phyloP scores from a whole-genome alignment of 92 coral and sea anemone genomes.

The Porites evermanni region DNA sequence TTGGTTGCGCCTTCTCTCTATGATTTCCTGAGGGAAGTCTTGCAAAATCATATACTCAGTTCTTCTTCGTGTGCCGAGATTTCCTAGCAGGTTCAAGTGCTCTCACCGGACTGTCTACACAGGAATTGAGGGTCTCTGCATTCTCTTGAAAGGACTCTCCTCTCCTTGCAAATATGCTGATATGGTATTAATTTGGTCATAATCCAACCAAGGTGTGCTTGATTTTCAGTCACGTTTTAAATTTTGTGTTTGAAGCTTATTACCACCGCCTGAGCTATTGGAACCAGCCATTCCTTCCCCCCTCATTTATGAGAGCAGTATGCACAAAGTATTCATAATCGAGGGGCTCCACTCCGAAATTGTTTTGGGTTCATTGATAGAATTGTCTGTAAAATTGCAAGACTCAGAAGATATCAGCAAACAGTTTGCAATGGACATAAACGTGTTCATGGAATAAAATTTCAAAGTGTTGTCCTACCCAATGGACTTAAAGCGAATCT shows the following conservation, averaged over 20 bases:
- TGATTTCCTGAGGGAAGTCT: too few species aligned
- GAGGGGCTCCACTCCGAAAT: constrained; percentile 6
- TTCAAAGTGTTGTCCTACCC: constrained; percentile 22
- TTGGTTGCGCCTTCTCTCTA: too few species aligned
- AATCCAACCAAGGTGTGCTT: constrained; percentile 57
- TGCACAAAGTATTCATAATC: neutral
- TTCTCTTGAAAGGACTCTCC: constrained; percentile 40
- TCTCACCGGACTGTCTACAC: constrained; percentile 35
- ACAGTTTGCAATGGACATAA: constrained; percentile 17
- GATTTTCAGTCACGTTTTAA: constrained; percentile 26
- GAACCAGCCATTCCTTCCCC: constrained; percentile 46
- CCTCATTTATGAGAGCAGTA: neutral
- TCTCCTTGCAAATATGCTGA: constrained; percentile 38
- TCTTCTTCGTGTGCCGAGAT: too few species aligned
- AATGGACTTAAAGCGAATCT: constrained; percentile 16
- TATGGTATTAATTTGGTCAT: constrained; percentile 43
- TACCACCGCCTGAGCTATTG: constrained; percentile 38
- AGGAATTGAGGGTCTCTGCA: constrained; percentile 39
- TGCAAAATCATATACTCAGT: too few species aligned
- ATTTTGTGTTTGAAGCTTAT: constrained; percentile 8
- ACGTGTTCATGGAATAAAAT: constrained; percentile 5
- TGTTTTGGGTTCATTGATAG: constrained; percentile 22
- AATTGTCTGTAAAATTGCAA: neutral
- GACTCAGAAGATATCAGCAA: neutral
- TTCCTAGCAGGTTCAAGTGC: constrained; percentile 36